Evolutionary conservation across 2,888 invertebrate species (phyloP), one percentile per base, ranked within the genome.

Genomic region (Heliconius hortense): DNA sequence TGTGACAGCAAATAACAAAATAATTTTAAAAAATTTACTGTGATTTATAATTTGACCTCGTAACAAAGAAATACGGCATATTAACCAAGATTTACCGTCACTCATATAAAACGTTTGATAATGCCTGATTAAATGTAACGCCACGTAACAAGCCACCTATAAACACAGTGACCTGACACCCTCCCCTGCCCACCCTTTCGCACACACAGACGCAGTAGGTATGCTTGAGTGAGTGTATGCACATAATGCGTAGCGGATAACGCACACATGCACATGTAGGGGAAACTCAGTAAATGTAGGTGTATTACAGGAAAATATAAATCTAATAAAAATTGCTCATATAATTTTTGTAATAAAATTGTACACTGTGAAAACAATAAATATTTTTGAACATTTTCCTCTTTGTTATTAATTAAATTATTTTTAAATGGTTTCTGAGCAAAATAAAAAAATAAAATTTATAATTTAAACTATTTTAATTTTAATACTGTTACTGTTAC

Each of bases 111-210:
- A 76, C 82, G 83, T 80, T 80, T 85, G 86, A 86, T 86, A 85
- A 86, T 85, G 86, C 86, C 85, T 83, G 86, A 86, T 88, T 85
- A 86, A 84, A 84, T 81, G 84, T 83, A 84, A 78, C 56, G 84
- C 84, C 81, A 83, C 83, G 82, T 84, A 84, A 82, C 82, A 80
- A 79, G 80, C 81, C 85, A 87, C 91, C 91, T 87, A 91, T 84
- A 91, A 89, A 91, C 92, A 92, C 86, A 88, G 84, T 91, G 92
- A 91, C 92, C 91, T 85, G 84, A 82, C 86, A 84, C 84, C 84
- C 83, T 72, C 80, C 80, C 81, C 81, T 43, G 73, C 70, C 78
- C 81, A 79, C 82, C 79, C 83, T 72, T 78, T 80, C 64, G 72
- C 74, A 64, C 74, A 70, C 74, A 74, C 74, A 62, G 18, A 70